phyloP scores from a whole-genome alignment of 2,113 vertebrate genomes.

The Eolophus roseicapilla region DNA sequence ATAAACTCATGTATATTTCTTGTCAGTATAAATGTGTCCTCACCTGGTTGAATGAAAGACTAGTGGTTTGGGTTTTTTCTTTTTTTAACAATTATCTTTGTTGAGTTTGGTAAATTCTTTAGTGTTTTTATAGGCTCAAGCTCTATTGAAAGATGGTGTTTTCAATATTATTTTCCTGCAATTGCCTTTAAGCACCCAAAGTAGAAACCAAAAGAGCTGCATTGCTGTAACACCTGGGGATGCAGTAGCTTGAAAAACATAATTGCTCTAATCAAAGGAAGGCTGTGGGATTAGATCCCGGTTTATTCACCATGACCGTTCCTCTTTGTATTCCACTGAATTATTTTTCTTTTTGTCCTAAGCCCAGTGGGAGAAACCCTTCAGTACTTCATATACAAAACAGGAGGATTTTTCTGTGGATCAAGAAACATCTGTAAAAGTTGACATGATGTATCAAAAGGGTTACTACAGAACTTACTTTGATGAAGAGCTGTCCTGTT shows the following conservation, averaged over 20 bases:
- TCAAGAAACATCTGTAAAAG: neutral
- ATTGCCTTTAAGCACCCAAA: neutral
- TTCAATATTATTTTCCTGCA: neutral
- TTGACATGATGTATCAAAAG: slow-evolving; percentile 73
- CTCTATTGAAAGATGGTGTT: neutral
- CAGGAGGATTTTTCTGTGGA: slow-evolving; percentile 62
- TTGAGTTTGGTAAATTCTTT: neutral
- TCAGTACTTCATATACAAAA: slow-evolving; percentile 45
- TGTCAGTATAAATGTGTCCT: neutral
- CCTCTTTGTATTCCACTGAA: neutral
- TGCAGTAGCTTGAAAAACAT: neutral
- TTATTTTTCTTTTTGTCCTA: neutral
- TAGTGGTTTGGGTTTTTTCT: neutral
- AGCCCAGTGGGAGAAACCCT: slow-evolving; percentile 78
- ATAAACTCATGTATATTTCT: neutral
- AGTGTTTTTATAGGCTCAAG: neutral
- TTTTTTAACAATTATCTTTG: neutral
- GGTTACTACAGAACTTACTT: slow-evolving; percentile 71
- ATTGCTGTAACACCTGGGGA: neutral
- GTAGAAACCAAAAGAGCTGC: neutral
- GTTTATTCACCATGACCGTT: neutral
- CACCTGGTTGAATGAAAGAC: neutral
- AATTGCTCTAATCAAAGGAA: neutral
- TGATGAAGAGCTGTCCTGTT: slow-evolving; percentile 74
- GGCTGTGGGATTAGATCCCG: neutral